These are phyloP conservation scores for Drosophila vallismaia DNA, from an alignment of 2,888 invertebrate species.

Conservation along the genomic window DNA sequence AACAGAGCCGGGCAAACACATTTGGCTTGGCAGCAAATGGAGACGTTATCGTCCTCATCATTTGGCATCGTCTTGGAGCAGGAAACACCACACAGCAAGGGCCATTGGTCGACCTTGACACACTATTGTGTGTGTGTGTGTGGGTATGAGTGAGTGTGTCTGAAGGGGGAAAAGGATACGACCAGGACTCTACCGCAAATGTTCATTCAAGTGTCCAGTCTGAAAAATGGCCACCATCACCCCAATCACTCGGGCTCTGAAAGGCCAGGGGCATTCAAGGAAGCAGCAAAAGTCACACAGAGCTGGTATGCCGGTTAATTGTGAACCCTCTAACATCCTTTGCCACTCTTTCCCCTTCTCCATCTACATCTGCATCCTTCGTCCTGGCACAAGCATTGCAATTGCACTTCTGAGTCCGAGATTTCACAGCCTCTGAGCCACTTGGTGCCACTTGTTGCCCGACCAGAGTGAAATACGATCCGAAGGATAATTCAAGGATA, in stretches of 20 bases:
- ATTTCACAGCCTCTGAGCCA: conserved; percentile 33
- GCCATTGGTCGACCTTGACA: conserved; percentile 67
- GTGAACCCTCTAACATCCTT: conserved; percentile 13
- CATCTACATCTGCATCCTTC: conserved; percentile 4
- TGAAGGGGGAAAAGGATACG: neutral
- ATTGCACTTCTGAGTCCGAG: conserved; percentile 45
- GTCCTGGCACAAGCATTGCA: conserved; percentile 30
- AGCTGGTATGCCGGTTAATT: conserved; percentile 35
- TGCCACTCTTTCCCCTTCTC: neutral
- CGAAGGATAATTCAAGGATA: conserved; percentile 34
- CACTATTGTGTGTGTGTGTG: conserved; percentile 52
- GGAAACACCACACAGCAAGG: conserved; percentile 60
- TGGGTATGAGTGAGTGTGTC: conserved; percentile 24
- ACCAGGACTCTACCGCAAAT: conserved; percentile 43
- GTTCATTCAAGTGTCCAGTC: conserved; percentile 68
- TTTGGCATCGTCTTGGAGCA: conserved; percentile 73
- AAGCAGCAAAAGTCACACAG: conserved; percentile 58
- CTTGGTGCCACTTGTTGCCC: conserved; percentile 32
- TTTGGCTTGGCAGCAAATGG: conserved; percentile 52
- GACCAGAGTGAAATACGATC: conserved; percentile 15
- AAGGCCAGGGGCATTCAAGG: conserved; percentile 49
- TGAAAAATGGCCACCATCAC: conserved; percentile 61
- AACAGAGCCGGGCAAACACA: conserved; percentile 9
- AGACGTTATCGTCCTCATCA: conserved; percentile 69
- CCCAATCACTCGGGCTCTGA: neutral